phyloP scores from a whole-genome alignment of 2,113 vertebrate species.

The Amia ocellicauda region DNA sequence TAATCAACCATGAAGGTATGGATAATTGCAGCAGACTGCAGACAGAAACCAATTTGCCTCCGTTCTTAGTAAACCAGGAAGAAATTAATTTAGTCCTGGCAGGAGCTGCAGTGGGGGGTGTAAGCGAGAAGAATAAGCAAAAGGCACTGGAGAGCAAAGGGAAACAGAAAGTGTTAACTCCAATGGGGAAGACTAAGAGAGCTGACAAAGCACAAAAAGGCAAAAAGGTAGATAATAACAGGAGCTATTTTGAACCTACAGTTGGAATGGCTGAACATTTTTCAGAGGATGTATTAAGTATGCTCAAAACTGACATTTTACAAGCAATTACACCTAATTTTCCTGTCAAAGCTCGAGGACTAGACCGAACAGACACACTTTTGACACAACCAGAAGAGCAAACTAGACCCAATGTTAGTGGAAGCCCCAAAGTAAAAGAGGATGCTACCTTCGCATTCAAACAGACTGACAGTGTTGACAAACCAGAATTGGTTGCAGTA shows the following conservation, averaged over 20 bases:
- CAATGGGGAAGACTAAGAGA: constrained; percentile 51
- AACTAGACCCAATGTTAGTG: constrained; percentile 25
- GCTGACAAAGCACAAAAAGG: constrained; percentile 53
- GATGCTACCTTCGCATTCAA: constrained; percentile 30
- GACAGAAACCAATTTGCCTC: constrained; percentile 35
- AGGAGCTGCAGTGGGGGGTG: constrained; percentile 26
- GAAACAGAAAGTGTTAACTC: constrained; percentile 31
- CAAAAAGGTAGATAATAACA: constrained; percentile 47
- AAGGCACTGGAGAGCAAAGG: constrained; percentile 36
- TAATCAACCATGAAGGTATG: constrained; percentile 45
- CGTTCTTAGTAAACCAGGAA: constrained; percentile 40
- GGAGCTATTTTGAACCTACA: constrained; percentile 31
- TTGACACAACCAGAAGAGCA: constrained; percentile 35
- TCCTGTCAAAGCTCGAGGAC: constrained; percentile 40
- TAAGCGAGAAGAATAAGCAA: constrained; percentile 32
- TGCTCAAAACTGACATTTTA: constrained; percentile 66
- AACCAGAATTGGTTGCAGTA: constrained; percentile 21
- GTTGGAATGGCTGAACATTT: constrained; percentile 29
- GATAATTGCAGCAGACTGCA: constrained; percentile 26
- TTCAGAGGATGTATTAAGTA: constrained; percentile 50
- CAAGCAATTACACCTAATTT: constrained; percentile 55
- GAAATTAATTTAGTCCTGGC: constrained; percentile 42
- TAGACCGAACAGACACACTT: constrained; percentile 5
- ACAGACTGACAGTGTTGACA: constrained; percentile 28
- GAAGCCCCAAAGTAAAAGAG: constrained; percentile 26